Conservation (phyloP, 2,888 invertebrate genomes). For the Tuta absoluta region DNA sequence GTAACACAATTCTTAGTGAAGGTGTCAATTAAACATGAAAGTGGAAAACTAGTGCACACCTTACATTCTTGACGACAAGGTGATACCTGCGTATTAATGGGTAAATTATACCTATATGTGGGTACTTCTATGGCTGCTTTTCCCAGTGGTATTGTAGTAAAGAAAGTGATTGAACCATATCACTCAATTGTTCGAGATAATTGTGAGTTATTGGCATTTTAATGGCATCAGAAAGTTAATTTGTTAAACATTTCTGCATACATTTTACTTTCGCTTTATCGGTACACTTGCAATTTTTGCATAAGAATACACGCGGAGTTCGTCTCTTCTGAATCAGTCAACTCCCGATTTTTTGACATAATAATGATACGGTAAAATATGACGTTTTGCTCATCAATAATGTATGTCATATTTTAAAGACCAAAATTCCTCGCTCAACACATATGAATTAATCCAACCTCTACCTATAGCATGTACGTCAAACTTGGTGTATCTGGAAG, state of each 20-base stretch:
- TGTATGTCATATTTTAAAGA: too few species aligned
- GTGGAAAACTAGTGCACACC: conserved; percentile 48
- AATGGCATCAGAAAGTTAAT: not conserved
- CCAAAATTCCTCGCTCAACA: too few species aligned
- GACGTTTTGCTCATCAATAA: too few species aligned
- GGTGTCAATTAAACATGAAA: conserved; percentile 56
- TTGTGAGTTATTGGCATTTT: conserved; percentile 22
- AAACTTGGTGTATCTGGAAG: too few species aligned
- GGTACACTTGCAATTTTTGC: not conserved
- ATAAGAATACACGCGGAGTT: too few species aligned
- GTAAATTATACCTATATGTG: conserved; percentile 5
- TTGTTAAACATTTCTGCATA: not conserved
- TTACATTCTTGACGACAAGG: conserved; percentile 35
- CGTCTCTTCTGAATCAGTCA: too few species aligned
- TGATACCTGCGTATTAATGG: not conserved
- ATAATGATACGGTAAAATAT: too few species aligned
- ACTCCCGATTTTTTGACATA: too few species aligned
- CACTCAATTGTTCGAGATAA: conserved; percentile 26
- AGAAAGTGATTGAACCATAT: conserved; percentile 15
- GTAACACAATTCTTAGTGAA: conserved; percentile 39
- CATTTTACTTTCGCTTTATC: not conserved
- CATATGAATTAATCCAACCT: too few species aligned
- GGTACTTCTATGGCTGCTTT: not conserved
- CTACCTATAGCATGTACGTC: too few species aligned
- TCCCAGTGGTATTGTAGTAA: not conserved